Evolutionary conservation across 2,113 vertebrate species (phyloP).

Genomic region (Hypocryptadius cinnamomeus): DNA sequence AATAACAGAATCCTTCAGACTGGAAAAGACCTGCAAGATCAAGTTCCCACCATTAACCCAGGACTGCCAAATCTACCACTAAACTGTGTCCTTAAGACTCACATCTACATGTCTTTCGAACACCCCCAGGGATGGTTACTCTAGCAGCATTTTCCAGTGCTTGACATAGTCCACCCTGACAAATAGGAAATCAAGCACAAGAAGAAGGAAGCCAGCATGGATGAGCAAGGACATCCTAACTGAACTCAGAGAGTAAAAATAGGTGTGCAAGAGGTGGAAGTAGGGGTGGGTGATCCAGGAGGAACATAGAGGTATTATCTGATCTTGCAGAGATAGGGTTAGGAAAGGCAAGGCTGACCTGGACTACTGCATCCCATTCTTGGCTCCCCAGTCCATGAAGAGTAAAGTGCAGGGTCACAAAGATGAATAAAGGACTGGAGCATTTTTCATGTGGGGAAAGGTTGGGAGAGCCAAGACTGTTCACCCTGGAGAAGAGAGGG

Average conservation of each 20-base stretch:
- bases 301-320: not conserved
- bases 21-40: not conserved
- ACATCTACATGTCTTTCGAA: not conserved
- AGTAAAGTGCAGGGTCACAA: not conserved
- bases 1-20: not conserved
- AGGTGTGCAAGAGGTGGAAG: not conserved
- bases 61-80: not conserved
- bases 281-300: not conserved
- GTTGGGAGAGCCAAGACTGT: not conserved
- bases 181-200: not conserved
- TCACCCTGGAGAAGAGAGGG: not conserved
- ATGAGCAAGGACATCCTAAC: not conserved
- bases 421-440: not conserved
- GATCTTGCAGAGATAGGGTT: not conserved
- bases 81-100: not conserved
- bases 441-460: not conserved
- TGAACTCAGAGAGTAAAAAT: not conserved
- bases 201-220: not conserved
- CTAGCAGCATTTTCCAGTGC: accelerated
- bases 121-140: not conserved
- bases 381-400: not conserved
- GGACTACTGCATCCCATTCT: not conserved
- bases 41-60: not conserved
- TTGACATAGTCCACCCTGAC: not conserved
- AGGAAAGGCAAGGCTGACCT: not conserved